Percentiles rank a stretch among this genome's conserved stretches.
phyloP scores from a whole-genome alignment of 1,140 invertebrate genomes.

The Drosophila eugracilis region DNA sequence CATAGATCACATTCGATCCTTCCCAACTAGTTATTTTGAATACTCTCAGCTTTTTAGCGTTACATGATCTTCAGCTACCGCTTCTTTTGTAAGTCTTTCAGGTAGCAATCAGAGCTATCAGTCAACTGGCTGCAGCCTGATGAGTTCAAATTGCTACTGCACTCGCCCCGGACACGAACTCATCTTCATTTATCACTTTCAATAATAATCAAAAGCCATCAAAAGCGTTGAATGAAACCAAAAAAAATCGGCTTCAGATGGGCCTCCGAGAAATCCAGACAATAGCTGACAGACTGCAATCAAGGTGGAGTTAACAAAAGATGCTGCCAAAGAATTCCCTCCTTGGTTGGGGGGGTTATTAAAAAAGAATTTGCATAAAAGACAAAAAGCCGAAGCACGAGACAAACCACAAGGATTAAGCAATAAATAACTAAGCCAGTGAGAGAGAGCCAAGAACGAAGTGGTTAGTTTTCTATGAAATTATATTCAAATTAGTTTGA shows the following conservation, averaged over 20 bases:
- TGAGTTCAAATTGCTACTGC: conserved; percentile 79
- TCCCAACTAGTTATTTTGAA: conserved; percentile 6
- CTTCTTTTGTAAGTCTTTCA: conserved; percentile 37
- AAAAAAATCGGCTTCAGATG: conserved; percentile 53
- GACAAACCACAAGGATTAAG: conserved; percentile 73
- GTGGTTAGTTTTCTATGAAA: conserved; percentile 70
- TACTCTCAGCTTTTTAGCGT: background rate
- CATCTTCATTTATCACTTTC: conserved; percentile 82
- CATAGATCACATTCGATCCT: background rate
- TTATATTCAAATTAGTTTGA: conserved; percentile 84
- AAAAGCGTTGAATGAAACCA: conserved; percentile 67
- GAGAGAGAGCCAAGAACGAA: background rate
- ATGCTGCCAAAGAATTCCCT: conserved; percentile 15
- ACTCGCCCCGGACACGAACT: conserved; percentile 48
- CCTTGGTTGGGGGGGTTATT: conserved; percentile 63
- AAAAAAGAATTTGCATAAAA: conserved; percentile 82
- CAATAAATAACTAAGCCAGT: conserved; percentile 77
- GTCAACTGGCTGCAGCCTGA: conserved; percentile 47
- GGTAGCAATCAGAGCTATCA: conserved; percentile 66
- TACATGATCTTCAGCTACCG: background rate
- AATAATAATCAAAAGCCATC: conserved; percentile 78
- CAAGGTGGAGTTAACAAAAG: conserved; percentile 45
- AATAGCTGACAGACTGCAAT: conserved; percentile 64
- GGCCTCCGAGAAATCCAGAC: conserved; percentile 38
- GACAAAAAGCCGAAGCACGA: conserved; percentile 38